phyloP scores from a whole-genome alignment of 2,888 invertebrate species.

The Caenorhabditis uteleia region DNA sequence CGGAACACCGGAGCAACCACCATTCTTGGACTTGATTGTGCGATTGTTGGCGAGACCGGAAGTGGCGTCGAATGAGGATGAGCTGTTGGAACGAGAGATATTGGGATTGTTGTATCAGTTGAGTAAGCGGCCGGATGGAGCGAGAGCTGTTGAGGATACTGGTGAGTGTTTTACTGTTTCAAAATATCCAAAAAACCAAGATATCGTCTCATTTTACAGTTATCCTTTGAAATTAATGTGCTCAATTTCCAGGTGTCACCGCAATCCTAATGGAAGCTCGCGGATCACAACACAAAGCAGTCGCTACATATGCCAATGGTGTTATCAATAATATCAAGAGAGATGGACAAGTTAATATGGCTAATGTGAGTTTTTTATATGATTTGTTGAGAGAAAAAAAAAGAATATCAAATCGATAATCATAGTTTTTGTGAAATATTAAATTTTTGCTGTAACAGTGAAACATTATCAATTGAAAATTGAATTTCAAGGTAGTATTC shows the following conservation, averaged over 20 bases:
- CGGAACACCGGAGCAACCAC: slow-evolving; percentile 23
- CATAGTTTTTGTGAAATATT: too few species aligned
- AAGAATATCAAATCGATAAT: too few species aligned
- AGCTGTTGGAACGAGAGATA: slow-evolving; percentile 65
- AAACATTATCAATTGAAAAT: background rate
- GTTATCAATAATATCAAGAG: slow-evolving; percentile 63
- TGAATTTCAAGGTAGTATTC: background rate
- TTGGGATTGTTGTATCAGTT: slow-evolving; percentile 67
- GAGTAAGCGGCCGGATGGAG: slow-evolving; percentile 62
- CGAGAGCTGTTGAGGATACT: slow-evolving; percentile 49
- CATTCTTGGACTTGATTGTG: slow-evolving; percentile 37
- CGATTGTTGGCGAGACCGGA: slow-evolving; percentile 32
- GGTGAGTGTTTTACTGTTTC: too few species aligned
- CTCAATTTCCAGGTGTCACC: slow-evolving; percentile 16
- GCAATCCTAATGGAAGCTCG: slow-evolving; percentile 38
- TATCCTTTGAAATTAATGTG: slow-evolving; percentile 7
- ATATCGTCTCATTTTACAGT: slow-evolving; percentile 30
- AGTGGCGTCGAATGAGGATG: slow-evolving; percentile 54
- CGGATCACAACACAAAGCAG: slow-evolving; percentile 40
- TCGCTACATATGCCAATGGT: slow-evolving; percentile 64
- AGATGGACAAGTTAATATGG: slow-evolving; percentile 19
- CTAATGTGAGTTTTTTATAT: slow-evolving; percentile 15
- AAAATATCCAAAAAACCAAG: slow-evolving; percentile 33
- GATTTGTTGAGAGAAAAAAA: too few species aligned
- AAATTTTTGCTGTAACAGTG: background rate